Conservation (phyloP, 2,797 vertebrate species). For the Lindbergichthys nudifrons region DNA sequence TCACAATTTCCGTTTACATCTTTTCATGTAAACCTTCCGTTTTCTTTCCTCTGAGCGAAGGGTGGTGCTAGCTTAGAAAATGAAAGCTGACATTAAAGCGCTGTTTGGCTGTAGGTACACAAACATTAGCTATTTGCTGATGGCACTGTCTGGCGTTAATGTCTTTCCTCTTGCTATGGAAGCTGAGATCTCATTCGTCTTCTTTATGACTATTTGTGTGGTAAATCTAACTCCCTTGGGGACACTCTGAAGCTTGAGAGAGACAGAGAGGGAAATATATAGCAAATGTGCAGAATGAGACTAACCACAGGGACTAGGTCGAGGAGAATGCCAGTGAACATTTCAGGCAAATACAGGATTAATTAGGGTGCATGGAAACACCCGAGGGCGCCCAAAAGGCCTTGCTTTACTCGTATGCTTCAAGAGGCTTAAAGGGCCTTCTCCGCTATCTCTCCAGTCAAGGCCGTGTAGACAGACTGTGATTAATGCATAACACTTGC, state of each 20-base stretch:
- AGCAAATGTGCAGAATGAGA: constrained; percentile 56
- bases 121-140: constrained; percentile 51
- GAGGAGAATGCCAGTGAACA: constrained; percentile 54
- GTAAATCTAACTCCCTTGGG: constrained; percentile 52
- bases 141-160: constrained; percentile 48
- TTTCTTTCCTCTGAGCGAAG: constrained; percentile 15
- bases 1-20: constrained; percentile 6
- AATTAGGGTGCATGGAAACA: constrained; percentile 72
- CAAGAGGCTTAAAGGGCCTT: constrained; percentile 48
- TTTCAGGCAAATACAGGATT: constrained; percentile 69
- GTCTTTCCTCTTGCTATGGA: constrained; percentile 39
- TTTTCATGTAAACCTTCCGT: constrained; percentile 28
- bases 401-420: constrained; percentile 46
- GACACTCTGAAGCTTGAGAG: constrained; percentile 42
- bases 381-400: constrained; percentile 60
- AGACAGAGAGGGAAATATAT: constrained; percentile 40
- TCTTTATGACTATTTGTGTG: constrained; percentile 73
- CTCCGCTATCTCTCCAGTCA: constrained; percentile 47
- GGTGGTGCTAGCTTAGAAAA: constrained; percentile 34
- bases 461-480: constrained; percentile 58
- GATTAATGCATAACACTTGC: constrained; percentile 63
- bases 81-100: constrained; percentile 47
- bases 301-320: constrained; percentile 45
- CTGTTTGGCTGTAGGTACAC: constrained; percentile 57
- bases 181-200: constrained; percentile 63